phyloP scores from a whole-genome alignment of 2,113 vertebrate species.

The Neolamprologus ventralis region DNA sequence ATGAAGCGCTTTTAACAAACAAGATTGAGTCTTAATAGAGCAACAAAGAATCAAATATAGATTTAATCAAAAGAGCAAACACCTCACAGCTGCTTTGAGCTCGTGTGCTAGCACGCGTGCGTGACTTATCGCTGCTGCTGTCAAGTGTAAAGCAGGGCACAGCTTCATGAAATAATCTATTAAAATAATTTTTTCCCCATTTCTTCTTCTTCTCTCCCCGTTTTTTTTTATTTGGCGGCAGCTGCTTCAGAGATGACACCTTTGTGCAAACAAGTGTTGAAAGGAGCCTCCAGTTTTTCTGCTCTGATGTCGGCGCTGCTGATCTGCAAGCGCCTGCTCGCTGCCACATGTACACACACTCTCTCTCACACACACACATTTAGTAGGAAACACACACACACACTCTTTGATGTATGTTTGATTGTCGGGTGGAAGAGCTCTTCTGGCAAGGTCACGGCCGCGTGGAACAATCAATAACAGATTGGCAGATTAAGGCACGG shows the following conservation, averaged over 20 bases:
- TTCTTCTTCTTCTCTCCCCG: background rate
- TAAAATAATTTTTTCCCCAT: conserved; percentile 8
- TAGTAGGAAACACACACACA: background rate
- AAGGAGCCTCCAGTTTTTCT: conserved; percentile 45
- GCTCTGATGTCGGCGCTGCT: conserved; percentile 44
- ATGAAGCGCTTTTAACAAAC: conserved; percentile 12
- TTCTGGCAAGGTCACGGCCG: conserved; percentile 65
- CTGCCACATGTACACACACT: background rate
- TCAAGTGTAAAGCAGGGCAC: background rate
- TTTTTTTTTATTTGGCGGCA: background rate
- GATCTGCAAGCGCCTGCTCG: background rate
- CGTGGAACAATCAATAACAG: conserved; percentile 68
- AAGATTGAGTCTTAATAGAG: conserved; percentile 1
- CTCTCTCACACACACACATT: background rate
- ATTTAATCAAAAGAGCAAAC: conserved; percentile 38
- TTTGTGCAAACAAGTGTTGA: conserved; percentile 59
- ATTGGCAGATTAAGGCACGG: conserved; percentile 66
- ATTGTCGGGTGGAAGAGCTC: conserved; percentile 65
- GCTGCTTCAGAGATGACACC: conserved; percentile 56
- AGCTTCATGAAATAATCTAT: conserved; percentile 8
- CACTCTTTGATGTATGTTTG: conserved; percentile 60
- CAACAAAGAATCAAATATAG: conserved; percentile 23
- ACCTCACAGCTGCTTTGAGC: conserved; percentile 22
- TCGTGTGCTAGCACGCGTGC: background rate
- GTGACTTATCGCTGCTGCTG: background rate